Evolutionary conservation across 2,113 vertebrate genomes (phyloP).

Genomic region (Anoura caudifer): DNA sequence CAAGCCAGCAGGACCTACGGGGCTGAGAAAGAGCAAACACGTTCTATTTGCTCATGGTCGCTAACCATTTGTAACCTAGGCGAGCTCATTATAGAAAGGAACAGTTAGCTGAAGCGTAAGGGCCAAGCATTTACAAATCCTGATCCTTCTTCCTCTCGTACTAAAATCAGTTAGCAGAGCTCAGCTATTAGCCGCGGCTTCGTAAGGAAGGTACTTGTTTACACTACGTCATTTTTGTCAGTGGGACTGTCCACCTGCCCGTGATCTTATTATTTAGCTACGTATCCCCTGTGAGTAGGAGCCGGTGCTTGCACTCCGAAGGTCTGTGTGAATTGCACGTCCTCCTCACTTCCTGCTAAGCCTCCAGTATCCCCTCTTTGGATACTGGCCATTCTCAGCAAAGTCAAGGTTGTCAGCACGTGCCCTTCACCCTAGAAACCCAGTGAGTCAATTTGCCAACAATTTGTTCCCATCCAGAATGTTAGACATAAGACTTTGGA

Average conservation of each 20-base stretch:
- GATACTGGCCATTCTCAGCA: not conserved
- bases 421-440: not conserved
- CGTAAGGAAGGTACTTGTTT: not conserved
- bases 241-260: not conserved
- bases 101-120: not conserved
- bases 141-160: not conserved
- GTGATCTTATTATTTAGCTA: not conserved
- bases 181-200: not conserved
- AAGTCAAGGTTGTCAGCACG: not conserved
- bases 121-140: not conserved
- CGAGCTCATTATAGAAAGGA: not conserved
- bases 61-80: constrained; percentile 27
- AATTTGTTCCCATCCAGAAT: not conserved
- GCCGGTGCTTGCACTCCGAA: not conserved
- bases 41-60: constrained; percentile 28
- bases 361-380: not conserved
- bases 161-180: not conserved
- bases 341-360: not conserved
- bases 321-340: not conserved
- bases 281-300: not conserved
- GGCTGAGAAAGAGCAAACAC: constrained; percentile 26
- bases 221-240: not conserved
- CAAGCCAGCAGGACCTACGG: not conserved
- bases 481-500: not conserved
- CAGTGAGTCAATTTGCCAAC: not conserved